These are phyloP conservation scores for Ptilodon capucinus DNA, from an alignment of 2,888 invertebrate genomes.

Conservation along the genomic window DNA sequence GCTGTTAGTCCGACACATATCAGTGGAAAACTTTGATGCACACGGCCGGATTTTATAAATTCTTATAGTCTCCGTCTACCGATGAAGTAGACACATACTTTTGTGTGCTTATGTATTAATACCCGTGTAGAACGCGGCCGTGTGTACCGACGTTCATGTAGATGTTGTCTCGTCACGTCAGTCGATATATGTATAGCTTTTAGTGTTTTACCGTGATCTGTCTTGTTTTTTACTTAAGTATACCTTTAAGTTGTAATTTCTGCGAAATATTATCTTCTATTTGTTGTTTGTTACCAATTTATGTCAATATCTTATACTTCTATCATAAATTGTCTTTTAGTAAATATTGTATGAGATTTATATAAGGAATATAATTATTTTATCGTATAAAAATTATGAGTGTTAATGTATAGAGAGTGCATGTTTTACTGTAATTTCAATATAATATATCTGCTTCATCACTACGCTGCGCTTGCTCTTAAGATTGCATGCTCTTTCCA, in stretches of 20 bases:
- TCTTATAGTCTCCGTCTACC: background rate
- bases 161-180: conserved; percentile 57
- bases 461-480: background rate
- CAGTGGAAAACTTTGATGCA: conserved; percentile 8
- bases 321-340: background rate
- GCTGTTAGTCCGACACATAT: conserved; percentile 46
- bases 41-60: conserved; percentile 1
- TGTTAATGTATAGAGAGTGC: background rate
- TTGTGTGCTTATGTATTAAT: too few species aligned
- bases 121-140: conserved; percentile 1
- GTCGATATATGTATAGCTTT: conserved; percentile 9
- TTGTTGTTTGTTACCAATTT: background rate
- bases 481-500: background rate
- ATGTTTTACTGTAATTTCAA: background rate
- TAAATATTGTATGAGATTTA: background rate
- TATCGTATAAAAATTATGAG: background rate
- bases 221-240: background rate
- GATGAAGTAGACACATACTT: too few species aligned
- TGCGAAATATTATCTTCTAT: background rate
- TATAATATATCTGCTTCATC: background rate
- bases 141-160: conserved; percentile 26
- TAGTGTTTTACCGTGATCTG: background rate
- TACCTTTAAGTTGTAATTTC: background rate
- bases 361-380: background rate
- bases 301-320: background rate